phyloP scores from a whole-genome alignment of 2,113 vertebrate species.

The Urocynchramus pylzowi region DNA sequence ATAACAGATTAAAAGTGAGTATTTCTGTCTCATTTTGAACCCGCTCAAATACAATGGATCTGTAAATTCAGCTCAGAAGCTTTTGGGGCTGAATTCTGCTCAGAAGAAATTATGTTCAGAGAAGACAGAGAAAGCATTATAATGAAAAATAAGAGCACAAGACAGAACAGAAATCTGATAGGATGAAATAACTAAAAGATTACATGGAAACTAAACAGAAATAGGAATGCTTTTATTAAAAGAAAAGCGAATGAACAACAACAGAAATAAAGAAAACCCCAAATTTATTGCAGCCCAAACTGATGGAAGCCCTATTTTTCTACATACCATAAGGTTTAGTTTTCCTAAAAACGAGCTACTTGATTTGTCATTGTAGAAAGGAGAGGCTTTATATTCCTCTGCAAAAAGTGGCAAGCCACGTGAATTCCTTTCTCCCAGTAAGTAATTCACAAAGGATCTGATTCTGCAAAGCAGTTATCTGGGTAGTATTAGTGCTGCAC shows the following conservation, averaged over 20 bases:
- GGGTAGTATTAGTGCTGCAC: background rate
- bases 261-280: background rate
- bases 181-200: background rate
- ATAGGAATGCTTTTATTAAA: background rate
- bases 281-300: background rate
- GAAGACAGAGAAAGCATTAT: background rate
- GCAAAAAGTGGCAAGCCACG: background rate
- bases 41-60: background rate
- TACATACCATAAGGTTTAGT: background rate
- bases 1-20: slow-evolving; percentile 10
- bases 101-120: background rate
- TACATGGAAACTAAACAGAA: background rate
- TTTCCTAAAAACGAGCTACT: background rate
- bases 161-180: background rate
- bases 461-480: background rate
- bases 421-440: background rate
- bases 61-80: slow-evolving; percentile 21
- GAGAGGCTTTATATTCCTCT: background rate
- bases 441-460: background rate
- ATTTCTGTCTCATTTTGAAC: slow-evolving; percentile 34
- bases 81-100: background rate
- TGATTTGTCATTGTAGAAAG: background rate
- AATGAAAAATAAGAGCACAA: background rate
- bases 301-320: background rate
- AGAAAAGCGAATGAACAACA: background rate